Evolutionary conservation across 2,113 vertebrate species (phyloP), one percentile per base, ranked within the genome.

Genomic region (Melanotaenia duboulayi): DNA sequence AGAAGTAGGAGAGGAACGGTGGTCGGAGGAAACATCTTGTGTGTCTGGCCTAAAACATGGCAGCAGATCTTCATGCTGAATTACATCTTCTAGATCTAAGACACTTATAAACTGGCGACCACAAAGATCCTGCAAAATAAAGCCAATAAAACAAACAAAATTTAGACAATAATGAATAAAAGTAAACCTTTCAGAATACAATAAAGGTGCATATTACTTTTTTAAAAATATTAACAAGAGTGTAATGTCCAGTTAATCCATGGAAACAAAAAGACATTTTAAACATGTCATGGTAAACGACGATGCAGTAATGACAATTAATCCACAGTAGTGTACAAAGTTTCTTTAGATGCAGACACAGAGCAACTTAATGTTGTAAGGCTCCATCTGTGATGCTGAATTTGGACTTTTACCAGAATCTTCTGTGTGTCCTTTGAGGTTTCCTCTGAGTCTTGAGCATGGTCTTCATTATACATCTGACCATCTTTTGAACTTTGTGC

Each of bases 31-130:
- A 63, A 44, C 60, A 23, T 81, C 84, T 75, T 92, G 91, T 62
- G 88, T 2, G 60, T 23, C 60, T 54, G 51, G 55, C 50, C 25
- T 54, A 23, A 52, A 62, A 63, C 25, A 11, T 3, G 61, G 56
- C 0, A 93, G 86, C 37, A 95, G 78, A 61, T 92, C 84, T 11
- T 87, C 85, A 19, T 93, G 84, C 11, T 92, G 71, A 13, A 87
- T 82, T 49, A 28, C 56, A 32, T 89, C 94, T 82, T 97, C 95
- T 65, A 96, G 92, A 85, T 97, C 96, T 48, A 82, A 81, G 58
- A 97, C 95, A 71, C 90, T 93, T 74, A 98, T 82, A 66, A 95
- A 97, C 28, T 90, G 89, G 20, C 12, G 90, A 22, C 91, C 85
- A 58, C 37, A 46, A 79, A 90, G 67, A 73, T 79, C 51, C 91